A percentile compares a stretch with the other conserved stretches of the same genome.
Evolutionary conservation across 2,113 vertebrate species (phyloP).

Genomic region (Gymnarchus niloticus): DNA sequence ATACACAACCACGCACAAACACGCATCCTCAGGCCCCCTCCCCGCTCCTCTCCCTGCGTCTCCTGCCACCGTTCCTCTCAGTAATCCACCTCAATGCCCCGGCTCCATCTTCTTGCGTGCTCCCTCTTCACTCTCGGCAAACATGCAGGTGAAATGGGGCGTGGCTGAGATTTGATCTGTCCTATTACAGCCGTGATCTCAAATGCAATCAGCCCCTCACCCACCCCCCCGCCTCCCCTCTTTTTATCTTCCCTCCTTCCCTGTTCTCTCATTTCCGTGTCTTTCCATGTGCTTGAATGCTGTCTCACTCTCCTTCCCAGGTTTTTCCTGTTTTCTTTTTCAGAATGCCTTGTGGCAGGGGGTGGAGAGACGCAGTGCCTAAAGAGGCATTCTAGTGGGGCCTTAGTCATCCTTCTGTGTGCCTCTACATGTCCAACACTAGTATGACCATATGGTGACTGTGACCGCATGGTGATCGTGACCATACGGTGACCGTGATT

Average conservation of each 20-base stretch:
- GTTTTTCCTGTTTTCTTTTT: neutral
- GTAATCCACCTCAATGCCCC: neutral
- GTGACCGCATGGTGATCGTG: too few species aligned
- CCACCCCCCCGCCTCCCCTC: neutral
- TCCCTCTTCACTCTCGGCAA: neutral
- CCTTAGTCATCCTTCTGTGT: too few species aligned
- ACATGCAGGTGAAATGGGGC: neutral
- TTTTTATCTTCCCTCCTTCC: neutral
- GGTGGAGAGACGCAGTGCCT: neutral
- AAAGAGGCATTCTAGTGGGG: too few species aligned
- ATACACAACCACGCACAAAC: neutral
- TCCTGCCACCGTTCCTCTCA: constrained; percentile 20
- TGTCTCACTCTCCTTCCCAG: neutral
- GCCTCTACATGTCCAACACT: too few species aligned
- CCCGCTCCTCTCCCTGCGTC: constrained; percentile 19
- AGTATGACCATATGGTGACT: too few species aligned
- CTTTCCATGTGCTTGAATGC: neutral
- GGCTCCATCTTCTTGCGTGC: neutral
- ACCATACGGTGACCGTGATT: neutral
- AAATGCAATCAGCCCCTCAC: neutral
- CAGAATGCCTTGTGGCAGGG: neutral
- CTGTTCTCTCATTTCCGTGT: neutral
- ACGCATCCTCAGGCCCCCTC: too few species aligned
- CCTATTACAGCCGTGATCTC: neutral
- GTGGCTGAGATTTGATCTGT: neutral